Base-by-base conservation (phyloP, 2,113 vertebrate species). In the Canis aureus region DNA sequence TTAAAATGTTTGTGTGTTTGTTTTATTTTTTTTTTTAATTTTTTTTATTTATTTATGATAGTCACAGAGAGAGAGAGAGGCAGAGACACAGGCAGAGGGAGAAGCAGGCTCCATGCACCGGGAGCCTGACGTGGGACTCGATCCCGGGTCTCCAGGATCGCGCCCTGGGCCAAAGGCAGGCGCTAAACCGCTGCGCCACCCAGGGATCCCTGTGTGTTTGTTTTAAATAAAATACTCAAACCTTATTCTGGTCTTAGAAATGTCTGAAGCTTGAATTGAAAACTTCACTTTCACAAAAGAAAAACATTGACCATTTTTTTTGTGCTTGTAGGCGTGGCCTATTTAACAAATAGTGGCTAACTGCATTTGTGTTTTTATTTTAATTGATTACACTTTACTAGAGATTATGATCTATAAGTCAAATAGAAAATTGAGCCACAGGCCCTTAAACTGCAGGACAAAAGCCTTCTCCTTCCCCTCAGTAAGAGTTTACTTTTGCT, bases 191-290 rank as follows among this genome's bases (percentile, higher is more conserved):
- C n/a, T n/a, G n/a, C n/a, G n/a, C n/a, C n/a, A n/a, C n/a, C n/a
- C n/a, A n/a, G n/a, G n/a, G n/a, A n/a, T n/a, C n/a, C n/a, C n/a
- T 43, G 43, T 43, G 43, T 43, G 43, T 43, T 51, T 86, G 76
- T 92, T 79, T 29, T 79, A 86, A 95, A 92, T n/a, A 85, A 96
- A 96, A 35, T 55, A 38, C 87, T 78, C 74, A 81, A 92, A 85
- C 10, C 2, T 67, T 82, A 83, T 83, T 96, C 67, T 94, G 35
- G 23, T 87, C 35, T 74, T 92, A 73, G 49, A 95, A 94, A 51
- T 73, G n/a, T 64, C 87, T 43, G 82, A 94, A 67, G 60, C 62
- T 25, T 89, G 17, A 93, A 74, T 38, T 69, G 35, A 93, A 95
- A 85, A 91, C 9, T 71, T 53, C 13, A 64, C 93, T 94, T 97